A percentile compares a stretch with the other conserved stretches of the same genome.
phyloP scores from a whole-genome alignment of 2,888 invertebrate genomes.

The Phrixothrix hirtus region DNA sequence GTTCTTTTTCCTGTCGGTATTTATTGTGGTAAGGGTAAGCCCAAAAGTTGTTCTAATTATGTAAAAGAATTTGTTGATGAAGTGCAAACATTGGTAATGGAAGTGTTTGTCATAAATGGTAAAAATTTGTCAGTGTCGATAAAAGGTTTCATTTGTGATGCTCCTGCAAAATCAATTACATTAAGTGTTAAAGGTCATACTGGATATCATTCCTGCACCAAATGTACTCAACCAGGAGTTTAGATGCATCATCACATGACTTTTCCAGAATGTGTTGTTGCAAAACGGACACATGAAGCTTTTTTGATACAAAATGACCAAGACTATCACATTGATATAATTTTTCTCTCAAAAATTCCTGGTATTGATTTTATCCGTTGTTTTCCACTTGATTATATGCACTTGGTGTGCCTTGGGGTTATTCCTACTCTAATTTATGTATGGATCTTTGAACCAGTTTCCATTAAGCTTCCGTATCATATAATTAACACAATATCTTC shows the following conservation, averaged over 20 bases:
- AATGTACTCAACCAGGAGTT: too few species aligned
- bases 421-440: background rate
- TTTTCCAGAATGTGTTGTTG: background rate
- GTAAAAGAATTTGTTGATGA: conserved; percentile 8
- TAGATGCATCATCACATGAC: too few species aligned
- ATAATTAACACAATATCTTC: background rate
- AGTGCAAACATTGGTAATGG: background rate
- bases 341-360: background rate
- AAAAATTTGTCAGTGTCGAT: conserved; percentile 2
- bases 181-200: too few species aligned
- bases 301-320: background rate
- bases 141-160: too few species aligned
- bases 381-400: conserved; percentile 8
- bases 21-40: conserved; percentile 10
- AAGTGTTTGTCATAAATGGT: conserved; percentile 3
- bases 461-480: background rate
- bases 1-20: conserved; percentile 11
- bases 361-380: background rate
- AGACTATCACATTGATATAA: background rate
- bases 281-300: background rate
- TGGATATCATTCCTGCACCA: too few species aligned
- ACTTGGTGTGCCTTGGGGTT: conserved; percentile 4
- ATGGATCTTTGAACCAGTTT: conserved; percentile 5
- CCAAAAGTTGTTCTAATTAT: conserved; percentile 1
- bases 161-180: too few species aligned